A percentile compares a stretch with the other conserved stretches of the same genome.
These are phyloP conservation scores for Phataginus tricuspis DNA, from an alignment of 2,797 vertebrate species.

Conservation along the genomic window DNA sequence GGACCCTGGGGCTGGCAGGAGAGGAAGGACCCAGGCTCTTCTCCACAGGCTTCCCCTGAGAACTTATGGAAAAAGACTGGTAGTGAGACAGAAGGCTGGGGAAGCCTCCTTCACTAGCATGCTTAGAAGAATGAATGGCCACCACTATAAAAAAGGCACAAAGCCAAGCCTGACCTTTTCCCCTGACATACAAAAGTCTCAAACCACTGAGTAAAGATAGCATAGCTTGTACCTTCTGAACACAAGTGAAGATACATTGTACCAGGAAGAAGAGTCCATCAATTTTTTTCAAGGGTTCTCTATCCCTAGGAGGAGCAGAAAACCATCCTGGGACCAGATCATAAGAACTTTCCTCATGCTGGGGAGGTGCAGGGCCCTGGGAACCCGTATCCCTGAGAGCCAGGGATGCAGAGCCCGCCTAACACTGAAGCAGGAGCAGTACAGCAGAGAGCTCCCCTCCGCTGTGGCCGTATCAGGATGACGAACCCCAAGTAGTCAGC, in stretches of 20 bases:
- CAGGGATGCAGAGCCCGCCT: rapidly evolving
- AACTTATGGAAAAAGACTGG: not conserved
- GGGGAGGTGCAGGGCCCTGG: not conserved
- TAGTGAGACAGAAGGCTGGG: not conserved
- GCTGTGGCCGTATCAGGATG: not conserved
- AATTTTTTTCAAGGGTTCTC: not conserved
- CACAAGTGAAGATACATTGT: not conserved
- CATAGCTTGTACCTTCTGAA: not conserved
- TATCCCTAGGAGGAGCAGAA: not conserved
- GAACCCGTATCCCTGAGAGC: not conserved
- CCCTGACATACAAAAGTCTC: not conserved
- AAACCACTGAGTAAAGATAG: not conserved
- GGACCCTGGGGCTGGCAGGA: not conserved
- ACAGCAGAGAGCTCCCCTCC: not conserved
- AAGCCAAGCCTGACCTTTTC: not conserved
- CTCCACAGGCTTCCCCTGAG: not conserved
- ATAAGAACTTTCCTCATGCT: not conserved
- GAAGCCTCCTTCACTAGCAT: not conserved
- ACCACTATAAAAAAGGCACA: not conserved
- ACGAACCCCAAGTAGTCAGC: not conserved
- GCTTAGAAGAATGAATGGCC: not conserved
- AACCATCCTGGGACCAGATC: not conserved
- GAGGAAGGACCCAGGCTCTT: not conserved
- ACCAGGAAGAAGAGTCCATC: not conserved
- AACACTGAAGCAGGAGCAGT: not conserved